phyloP scores from a whole-genome alignment of 2,797 vertebrate genomes.

The Botia kubotai region DNA sequence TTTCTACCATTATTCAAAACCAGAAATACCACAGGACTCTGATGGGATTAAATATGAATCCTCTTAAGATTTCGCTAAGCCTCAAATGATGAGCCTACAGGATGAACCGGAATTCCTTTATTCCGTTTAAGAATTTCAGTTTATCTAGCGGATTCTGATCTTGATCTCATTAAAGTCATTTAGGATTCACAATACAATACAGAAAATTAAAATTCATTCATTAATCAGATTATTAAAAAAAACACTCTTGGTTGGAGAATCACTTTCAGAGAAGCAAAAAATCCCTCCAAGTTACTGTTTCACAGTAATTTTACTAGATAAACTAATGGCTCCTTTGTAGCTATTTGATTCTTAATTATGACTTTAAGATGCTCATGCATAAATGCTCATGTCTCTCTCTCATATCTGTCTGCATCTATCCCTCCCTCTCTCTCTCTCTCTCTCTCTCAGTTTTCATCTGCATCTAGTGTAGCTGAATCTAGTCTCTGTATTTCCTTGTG shows the following conservation, averaged over 20 bases:
- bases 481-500: conserved; percentile 4
- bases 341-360: conserved; percentile 60
- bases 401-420: conserved; percentile 41
- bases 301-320: conserved; percentile 8
- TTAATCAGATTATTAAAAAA: neutral
- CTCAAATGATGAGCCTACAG: neutral
- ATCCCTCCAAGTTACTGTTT: neutral
- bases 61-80: neutral
- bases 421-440: conserved; percentile 20
- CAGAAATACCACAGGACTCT: neutral
- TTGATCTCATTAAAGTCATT: neutral
- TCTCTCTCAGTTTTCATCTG: conserved; percentile 23
- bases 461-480: neutral
- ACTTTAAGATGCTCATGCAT: conserved; percentile 58
- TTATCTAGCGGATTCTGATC: neutral
- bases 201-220: neutral
- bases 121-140: too few species aligned
- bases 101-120: neutral
- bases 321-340: conserved; percentile 54
- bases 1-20: neutral
- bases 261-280: conserved; percentile 3
- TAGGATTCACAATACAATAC: neutral
- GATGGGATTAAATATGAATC: neutral
- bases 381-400: conserved; percentile 56
- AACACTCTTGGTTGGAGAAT: neutral